These are phyloP conservation scores for Hyperopisus bebe DNA, from an alignment of 2,113 vertebrate genomes.

Conservation along the genomic window DNA sequence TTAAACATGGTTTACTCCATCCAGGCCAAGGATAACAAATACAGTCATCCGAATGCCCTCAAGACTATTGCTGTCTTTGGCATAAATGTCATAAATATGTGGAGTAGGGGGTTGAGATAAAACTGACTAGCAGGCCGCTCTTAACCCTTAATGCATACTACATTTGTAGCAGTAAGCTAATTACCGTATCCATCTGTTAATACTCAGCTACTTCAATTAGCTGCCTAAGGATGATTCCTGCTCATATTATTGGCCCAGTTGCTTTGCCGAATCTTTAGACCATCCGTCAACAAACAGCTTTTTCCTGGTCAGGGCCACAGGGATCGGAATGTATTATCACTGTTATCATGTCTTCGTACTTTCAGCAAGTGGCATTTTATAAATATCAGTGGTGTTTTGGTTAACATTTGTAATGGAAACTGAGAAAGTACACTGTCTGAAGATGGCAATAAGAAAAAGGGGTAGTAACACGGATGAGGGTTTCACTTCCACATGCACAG, in stretches of 20 bases:
- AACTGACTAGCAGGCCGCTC: background rate
- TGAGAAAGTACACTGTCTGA: background rate
- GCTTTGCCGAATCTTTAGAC: background rate
- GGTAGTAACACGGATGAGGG: background rate
- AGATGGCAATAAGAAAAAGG: background rate
- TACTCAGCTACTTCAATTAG: background rate
- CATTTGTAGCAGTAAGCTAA: background rate
- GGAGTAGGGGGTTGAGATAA: background rate
- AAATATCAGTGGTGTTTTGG: background rate
- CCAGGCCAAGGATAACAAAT: background rate
- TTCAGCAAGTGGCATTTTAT: background rate
- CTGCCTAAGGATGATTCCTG: background rate
- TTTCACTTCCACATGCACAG: background rate
- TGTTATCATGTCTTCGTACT: background rate
- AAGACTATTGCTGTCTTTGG: background rate
- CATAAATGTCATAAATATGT: background rate
- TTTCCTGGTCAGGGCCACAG: background rate
- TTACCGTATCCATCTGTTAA: background rate
- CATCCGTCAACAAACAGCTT: background rate
- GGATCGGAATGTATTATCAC: background rate
- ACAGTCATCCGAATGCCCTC: background rate
- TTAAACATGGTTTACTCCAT: background rate
- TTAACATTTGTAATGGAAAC: background rate
- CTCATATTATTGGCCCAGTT: background rate
- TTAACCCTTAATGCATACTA: background rate